These are phyloP conservation scores for Heliangelus exortis DNA, from an alignment of 2,797 vertebrate genomes.

Conservation along the genomic window DNA sequence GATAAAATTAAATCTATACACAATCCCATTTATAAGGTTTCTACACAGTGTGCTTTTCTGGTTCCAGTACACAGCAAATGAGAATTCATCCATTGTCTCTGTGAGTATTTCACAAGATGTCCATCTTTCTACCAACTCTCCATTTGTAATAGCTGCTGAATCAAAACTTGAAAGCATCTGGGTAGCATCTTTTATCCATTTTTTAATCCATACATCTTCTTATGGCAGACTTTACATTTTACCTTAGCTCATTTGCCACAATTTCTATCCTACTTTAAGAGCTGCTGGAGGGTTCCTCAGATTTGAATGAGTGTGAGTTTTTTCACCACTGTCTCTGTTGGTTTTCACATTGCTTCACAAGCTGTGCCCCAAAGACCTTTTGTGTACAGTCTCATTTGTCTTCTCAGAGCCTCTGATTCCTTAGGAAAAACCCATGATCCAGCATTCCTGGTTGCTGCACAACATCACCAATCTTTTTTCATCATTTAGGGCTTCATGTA, in stretches of 20 bases:
- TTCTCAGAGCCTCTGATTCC: background rate
- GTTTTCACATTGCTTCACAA: background rate
- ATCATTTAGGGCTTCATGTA: background rate
- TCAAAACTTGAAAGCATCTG: background rate
- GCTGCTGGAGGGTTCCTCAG: background rate
- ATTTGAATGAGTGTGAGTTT: background rate
- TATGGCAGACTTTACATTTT: background rate
- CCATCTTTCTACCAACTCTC: background rate
- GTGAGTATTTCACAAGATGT: background rate
- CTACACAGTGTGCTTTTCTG: background rate
- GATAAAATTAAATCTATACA: background rate
- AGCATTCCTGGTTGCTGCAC: accelerated
- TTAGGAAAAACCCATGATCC: background rate
- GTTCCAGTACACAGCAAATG: background rate
- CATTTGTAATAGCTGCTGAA: background rate
- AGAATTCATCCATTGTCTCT: background rate
- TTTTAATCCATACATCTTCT: background rate
- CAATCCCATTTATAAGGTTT: background rate
- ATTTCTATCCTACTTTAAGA: background rate
- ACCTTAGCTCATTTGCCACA: background rate
- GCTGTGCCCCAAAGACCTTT: background rate
- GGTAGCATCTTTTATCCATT: background rate
- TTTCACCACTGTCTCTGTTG: background rate
- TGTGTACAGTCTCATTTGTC: background rate
- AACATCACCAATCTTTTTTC: background rate